A percentile compares a stretch with the other conserved stretches of the same genome.
Conservation (phyloP, 2,888 invertebrate genomes). For the Hetaerina titia region DNA sequence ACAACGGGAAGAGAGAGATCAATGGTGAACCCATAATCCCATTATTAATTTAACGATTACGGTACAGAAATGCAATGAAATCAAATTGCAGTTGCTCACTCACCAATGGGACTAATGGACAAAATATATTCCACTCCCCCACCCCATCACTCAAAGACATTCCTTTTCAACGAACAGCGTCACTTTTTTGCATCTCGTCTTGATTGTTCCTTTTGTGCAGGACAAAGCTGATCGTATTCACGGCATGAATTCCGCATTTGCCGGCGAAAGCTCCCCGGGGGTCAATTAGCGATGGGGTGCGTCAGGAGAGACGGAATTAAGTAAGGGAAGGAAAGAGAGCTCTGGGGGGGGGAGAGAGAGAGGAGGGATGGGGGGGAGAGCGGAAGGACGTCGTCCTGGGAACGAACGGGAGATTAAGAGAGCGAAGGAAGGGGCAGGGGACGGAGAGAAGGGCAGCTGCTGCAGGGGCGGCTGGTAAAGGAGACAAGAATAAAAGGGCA, state of each 20-base stretch:
- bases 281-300: conserved; percentile 43
- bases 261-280: neutral
- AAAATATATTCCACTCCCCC: neutral
- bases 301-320: conserved; percentile 41
- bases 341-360: neutral
- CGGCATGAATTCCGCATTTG: conserved; percentile 28
- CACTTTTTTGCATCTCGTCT: neutral
- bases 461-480: too few relatives aligned
- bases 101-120: neutral
- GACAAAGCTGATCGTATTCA: neutral
- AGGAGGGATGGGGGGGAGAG: neutral
- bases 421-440: neutral
- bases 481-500: too few relatives aligned
- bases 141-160: neutral
- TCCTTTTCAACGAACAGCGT: neutral
- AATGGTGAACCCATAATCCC: too few relatives aligned
- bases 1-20: too few relatives aligned
- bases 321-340: neutral
- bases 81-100: too few relatives aligned
- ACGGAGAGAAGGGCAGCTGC: too few relatives aligned
- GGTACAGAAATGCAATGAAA: too few relatives aligned
- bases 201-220: neutral
- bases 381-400: neutral
- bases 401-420: neutral
- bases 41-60: too few relatives aligned